Evolutionary conservation across 2,113 vertebrate species (phyloP).

Genomic region (Rissa tridactyla): DNA sequence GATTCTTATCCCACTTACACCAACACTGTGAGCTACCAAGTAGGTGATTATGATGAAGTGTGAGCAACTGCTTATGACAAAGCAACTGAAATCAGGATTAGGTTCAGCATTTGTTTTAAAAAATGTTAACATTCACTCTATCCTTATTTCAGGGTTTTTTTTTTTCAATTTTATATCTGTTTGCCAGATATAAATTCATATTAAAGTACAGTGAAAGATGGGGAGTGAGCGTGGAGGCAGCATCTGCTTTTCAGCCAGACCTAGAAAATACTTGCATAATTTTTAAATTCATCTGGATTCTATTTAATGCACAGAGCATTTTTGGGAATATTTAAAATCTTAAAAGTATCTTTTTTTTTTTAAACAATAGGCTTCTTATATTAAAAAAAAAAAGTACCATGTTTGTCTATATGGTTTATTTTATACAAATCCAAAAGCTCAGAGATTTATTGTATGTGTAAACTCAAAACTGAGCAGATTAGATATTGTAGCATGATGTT

Average conservation of each 20-base stretch:
- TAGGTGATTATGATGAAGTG: background rate
- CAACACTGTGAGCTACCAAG: background rate
- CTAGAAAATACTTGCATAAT: background rate
- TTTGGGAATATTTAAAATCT: background rate
- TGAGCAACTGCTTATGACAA: background rate
- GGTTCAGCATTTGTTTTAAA: background rate
- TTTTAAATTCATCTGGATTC: conserved; percentile 37
- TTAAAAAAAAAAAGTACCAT: background rate
- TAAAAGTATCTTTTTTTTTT: background rate
- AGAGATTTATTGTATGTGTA: conserved; percentile 11
- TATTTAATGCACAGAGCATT: background rate
- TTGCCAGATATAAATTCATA: background rate
- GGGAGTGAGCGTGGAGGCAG: background rate
- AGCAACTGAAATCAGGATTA: background rate
- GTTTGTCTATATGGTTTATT: background rate
- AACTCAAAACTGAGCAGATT: conserved; percentile 61
- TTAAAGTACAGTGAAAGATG: background rate
- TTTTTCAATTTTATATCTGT: background rate
- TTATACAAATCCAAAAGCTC: conserved; percentile 24
- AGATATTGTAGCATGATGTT: conserved; percentile 69
- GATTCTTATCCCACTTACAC: background rate
- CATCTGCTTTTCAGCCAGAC: conserved; percentile 17
- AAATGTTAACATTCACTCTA: background rate
- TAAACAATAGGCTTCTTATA: background rate
- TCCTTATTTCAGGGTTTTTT: background rate